These are phyloP conservation scores for Prunella strophiata DNA, from an alignment of 2,797 vertebrate species.

Conservation along the genomic window DNA sequence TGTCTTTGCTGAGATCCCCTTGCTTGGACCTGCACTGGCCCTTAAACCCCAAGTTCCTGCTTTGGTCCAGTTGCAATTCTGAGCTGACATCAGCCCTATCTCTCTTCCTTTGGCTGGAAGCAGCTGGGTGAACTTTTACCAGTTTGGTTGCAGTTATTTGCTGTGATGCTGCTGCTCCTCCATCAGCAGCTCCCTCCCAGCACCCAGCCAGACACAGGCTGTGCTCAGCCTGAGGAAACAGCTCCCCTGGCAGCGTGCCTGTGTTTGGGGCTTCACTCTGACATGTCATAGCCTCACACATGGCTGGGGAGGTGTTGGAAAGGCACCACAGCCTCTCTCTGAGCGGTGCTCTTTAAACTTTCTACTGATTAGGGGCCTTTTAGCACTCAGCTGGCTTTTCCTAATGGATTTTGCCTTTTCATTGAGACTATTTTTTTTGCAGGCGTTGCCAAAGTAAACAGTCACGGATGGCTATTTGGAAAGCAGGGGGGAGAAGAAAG, in stretches of 20 bases:
- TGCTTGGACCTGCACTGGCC: background rate
- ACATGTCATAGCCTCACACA: slow-evolving; percentile 67
- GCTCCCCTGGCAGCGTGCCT: slow-evolving; percentile 42
- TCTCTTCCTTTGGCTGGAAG: background rate
- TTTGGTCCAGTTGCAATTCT: background rate
- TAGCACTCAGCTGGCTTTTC: slow-evolving; percentile 69
- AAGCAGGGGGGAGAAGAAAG: slow-evolving; percentile 41
- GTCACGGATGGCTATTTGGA: slow-evolving; percentile 39
- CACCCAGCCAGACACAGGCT: background rate
- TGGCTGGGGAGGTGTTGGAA: slow-evolving; percentile 63
- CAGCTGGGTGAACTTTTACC: background rate
- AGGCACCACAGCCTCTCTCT: slow-evolving; percentile 51
- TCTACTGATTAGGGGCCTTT: slow-evolving; percentile 71
- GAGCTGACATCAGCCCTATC: background rate
- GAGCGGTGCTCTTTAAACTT: slow-evolving; percentile 64
- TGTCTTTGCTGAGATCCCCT: background rate
- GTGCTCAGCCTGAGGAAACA: background rate
- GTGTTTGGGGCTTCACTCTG: slow-evolving; percentile 58
- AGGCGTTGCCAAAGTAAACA: slow-evolving; percentile 62
- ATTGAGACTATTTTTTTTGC: slow-evolving; percentile 1
- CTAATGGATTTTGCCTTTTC: slow-evolving; percentile 72
- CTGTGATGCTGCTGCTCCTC: background rate
- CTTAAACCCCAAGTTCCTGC: background rate
- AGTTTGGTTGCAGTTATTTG: background rate
- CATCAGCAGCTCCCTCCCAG: background rate